phyloP scores from a whole-genome alignment of 2,113 vertebrate genomes.

The Eretmochelys imbricata region DNA sequence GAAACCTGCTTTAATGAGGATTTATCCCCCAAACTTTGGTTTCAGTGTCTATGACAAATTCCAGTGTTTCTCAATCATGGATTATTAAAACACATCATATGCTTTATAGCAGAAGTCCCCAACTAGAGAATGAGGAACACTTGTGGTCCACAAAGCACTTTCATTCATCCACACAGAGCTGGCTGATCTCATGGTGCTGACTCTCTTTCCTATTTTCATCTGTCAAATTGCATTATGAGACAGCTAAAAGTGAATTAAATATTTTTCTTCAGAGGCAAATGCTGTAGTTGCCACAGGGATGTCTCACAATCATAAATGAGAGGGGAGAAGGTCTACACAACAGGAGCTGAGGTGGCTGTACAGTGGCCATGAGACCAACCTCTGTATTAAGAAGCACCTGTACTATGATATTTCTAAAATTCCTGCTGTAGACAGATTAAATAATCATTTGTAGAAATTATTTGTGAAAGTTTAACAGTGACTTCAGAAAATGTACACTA shows the following conservation, averaged over 20 bases:
- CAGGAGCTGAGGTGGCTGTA: background rate
- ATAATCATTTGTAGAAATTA: background rate
- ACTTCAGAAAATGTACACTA: background rate
- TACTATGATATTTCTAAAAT: background rate
- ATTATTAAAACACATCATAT: background rate
- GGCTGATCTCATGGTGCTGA: background rate
- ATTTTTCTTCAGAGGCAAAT: background rate
- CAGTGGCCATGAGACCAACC: background rate
- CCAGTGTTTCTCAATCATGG: background rate
- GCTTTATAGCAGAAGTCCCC: fast-evolving
- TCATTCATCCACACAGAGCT: background rate
- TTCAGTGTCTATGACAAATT: background rate
- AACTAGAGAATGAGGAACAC: background rate
- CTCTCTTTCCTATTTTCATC: background rate
- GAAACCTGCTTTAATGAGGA: background rate
- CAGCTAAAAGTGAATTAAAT: background rate
- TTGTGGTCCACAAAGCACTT: background rate
- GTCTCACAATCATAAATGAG: background rate
- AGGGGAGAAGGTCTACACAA: background rate
- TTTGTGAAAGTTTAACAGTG: background rate
- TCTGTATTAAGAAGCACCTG: background rate
- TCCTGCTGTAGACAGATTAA: background rate
- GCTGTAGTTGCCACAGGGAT: background rate
- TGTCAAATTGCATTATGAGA: background rate
- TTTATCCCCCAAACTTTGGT: background rate